phyloP scores from a whole-genome alignment of 2,797 vertebrate species.

The Neosilurus mollespiculum region DNA sequence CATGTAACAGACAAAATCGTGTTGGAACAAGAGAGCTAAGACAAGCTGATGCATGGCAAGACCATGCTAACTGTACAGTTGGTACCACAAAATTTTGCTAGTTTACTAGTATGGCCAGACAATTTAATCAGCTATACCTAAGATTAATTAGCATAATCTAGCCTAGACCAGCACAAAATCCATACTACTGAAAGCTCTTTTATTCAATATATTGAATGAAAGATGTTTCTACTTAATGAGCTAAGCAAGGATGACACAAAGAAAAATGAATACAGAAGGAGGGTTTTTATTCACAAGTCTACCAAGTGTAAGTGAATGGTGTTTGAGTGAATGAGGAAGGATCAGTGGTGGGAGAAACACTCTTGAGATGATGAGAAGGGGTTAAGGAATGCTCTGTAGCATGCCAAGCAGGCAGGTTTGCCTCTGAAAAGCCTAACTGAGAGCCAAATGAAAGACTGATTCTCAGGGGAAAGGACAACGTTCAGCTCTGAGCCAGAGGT shows the following conservation, averaged over 20 bases:
- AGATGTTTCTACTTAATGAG: not conserved
- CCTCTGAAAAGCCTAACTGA: constrained; percentile 58
- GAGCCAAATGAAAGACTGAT: constrained; percentile 50
- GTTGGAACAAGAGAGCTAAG: too few relatives aligned
- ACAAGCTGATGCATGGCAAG: too few relatives aligned
- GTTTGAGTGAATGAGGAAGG: constrained; percentile 22
- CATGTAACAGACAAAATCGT: not conserved
- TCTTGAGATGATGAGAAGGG: constrained; percentile 56
- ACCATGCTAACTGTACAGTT: not conserved
- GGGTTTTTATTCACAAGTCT: constrained; percentile 21
- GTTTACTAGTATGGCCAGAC: not conserved
- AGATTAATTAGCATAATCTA: not conserved
- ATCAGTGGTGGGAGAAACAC: constrained; percentile 38
- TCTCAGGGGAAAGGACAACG: constrained; percentile 52
- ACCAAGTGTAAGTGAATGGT: constrained; percentile 23
- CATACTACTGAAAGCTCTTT: not conserved
- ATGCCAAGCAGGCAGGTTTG: constrained; percentile 56
- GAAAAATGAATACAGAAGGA: constrained; percentile 21
- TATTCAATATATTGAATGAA: not conserved
- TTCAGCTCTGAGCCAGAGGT: constrained; percentile 51
- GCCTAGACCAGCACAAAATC: not conserved
- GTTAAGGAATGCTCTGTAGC: constrained; percentile 49
- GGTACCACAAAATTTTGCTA: not conserved
- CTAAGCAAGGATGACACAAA: not conserved
- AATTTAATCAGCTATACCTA: not conserved